Conservation (phyloP, 37 sponge, comb jelly and placozoan species). For the Bolinopsis microptera region DNA sequence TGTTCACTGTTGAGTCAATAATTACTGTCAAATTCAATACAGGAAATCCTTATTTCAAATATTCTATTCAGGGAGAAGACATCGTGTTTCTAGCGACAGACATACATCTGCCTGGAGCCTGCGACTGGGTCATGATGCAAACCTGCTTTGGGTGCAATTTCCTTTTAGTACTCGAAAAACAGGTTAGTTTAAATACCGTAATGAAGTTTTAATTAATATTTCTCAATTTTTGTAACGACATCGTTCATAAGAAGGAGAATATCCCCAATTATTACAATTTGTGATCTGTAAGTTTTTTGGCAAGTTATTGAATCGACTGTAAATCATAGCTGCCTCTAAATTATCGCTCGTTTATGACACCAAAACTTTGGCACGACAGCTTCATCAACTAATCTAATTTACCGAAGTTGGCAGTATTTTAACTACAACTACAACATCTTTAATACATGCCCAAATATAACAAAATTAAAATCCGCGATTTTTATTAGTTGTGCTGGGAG, state of each 20-base stretch:
- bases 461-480: not conserved
- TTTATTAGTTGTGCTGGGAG: not conserved
- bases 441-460: not conserved
- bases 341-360: too few species aligned
- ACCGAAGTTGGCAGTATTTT: not conserved
- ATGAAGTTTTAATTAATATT: not conserved
- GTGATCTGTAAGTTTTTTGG: too few species aligned
- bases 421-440: not conserved
- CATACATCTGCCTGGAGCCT: conserved; percentile 88
- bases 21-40: too few species aligned
- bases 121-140: conserved; percentile 99
- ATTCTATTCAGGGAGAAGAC: conserved; percentile 87
- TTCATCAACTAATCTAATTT: not conserved
- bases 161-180: conserved; percentile 95
- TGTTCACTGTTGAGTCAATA: too few species aligned
- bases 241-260: too few species aligned
- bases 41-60: too few species aligned
- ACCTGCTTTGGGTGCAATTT: conserved; percentile 89
- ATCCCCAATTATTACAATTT: too few species aligned
- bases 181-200: conserved; percentile 71
- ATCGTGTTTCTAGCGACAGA: conserved; percentile 98
- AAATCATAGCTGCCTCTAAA: too few species aligned
- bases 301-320: too few species aligned
- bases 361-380: not conserved
- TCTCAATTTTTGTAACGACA: too few species aligned